Percentiles rank a stretch among this genome's conserved stretches.
phyloP scores from a whole-genome alignment of 2,888 invertebrate species.

The Sinopyrophorus schimmeli region DNA sequence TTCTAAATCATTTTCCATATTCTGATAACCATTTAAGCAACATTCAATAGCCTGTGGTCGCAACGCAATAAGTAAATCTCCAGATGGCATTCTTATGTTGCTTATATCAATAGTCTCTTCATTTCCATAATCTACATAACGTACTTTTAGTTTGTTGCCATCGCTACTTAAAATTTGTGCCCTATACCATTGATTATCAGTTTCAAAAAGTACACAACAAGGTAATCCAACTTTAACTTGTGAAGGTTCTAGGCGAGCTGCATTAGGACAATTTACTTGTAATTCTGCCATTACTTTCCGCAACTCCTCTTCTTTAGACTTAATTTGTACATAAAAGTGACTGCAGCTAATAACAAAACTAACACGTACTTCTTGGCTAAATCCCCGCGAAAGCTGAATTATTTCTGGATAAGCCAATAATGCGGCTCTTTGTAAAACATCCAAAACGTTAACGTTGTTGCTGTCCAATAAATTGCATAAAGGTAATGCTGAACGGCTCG shows the following conservation, averaged over 20 bases:
- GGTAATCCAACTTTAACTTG: constrained; percentile 64
- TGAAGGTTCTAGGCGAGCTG: constrained; percentile 39
- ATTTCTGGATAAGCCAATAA: constrained; percentile 49
- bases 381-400: constrained; percentile 46
- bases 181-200: constrained; percentile 88
- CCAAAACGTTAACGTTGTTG: constrained; percentile 61
- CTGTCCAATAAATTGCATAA: constrained; percentile 72
- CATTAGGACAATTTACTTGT: constrained; percentile 60
- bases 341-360: constrained; percentile 71
- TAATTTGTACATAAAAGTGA: constrained; percentile 75
- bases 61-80: constrained; percentile 63
- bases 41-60: constrained; percentile 78
- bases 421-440: constrained; percentile 57
- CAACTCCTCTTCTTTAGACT: constrained; percentile 63
- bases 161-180: constrained; percentile 68
- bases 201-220: constrained; percentile 79
- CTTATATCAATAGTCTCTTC: constrained; percentile 72
- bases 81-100: constrained; percentile 66
- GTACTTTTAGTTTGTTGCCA: constrained; percentile 59
- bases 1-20: constrained; percentile 60
- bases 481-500: constrained; percentile 72
- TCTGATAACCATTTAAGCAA: constrained; percentile 69
- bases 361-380: constrained; percentile 60
- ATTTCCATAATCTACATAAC: constrained; percentile 96
- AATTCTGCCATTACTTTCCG: constrained; percentile 71